Percentiles rank a stretch among this genome's conserved stretches.
These are phyloP conservation scores for Corythornis cristatus DNA, from an alignment of 2,113 vertebrate species.

Conservation along the genomic window DNA sequence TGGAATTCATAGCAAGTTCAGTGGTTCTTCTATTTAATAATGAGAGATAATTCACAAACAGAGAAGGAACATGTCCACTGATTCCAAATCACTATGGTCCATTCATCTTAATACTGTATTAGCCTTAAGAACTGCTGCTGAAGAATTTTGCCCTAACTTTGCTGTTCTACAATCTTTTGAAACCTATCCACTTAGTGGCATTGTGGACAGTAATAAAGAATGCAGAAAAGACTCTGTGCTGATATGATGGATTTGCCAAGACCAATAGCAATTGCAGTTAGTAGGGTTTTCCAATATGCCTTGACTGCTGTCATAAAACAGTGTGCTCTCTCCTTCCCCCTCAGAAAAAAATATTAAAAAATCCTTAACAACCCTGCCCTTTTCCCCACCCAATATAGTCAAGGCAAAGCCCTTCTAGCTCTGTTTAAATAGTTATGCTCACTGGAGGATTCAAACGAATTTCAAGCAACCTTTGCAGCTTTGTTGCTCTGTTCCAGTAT, in stretches of 20 bases:
- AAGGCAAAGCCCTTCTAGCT: background rate
- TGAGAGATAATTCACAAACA: background rate
- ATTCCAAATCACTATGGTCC: background rate
- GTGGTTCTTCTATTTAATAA: background rate
- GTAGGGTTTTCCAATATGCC: background rate
- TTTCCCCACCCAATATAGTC: background rate
- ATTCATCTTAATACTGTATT: background rate
- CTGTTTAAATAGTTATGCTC: background rate
- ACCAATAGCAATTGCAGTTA: background rate
- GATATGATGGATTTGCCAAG: background rate
- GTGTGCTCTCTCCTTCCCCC: fast-evolving
- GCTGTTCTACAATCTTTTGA: background rate
- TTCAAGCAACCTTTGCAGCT: background rate
- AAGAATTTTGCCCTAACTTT: background rate
- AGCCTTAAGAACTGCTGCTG: background rate
- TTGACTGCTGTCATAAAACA: background rate
- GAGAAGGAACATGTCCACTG: background rate
- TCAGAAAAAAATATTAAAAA: background rate
- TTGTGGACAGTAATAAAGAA: background rate
- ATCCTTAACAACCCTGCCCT: background rate
- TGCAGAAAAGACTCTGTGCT: background rate
- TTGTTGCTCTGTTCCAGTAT: background rate
- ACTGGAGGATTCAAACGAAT: background rate
- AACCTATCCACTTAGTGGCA: background rate
- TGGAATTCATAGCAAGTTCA: background rate